A percentile compares a stretch with the other conserved stretches of the same genome.
Conservation (phyloP, 2,797 vertebrate species). For the Clarias platycephalus region DNA sequence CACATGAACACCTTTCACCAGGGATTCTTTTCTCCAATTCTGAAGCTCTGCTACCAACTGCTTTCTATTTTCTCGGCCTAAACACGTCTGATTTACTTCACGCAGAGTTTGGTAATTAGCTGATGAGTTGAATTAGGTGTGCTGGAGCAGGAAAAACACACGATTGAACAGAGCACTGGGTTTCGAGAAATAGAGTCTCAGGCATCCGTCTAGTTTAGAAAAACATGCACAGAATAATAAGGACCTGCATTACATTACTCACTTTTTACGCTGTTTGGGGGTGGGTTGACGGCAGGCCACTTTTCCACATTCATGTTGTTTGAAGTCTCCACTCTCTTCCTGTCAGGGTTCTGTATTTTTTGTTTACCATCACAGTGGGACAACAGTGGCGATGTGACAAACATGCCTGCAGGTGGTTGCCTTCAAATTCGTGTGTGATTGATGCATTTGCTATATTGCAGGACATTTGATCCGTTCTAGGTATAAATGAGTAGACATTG, state of each 20-base stretch:
- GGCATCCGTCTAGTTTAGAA: neutral
- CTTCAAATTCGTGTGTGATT: conserved; percentile 42
- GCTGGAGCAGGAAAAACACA: conserved; percentile 14
- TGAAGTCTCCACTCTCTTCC: conserved; percentile 9
- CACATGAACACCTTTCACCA: neutral
- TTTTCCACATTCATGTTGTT: conserved; percentile 21
- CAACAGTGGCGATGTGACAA: conserved; percentile 26
- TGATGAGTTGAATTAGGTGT: conserved; percentile 32
- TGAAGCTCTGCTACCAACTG: conserved; percentile 6
- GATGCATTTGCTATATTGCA: conserved; percentile 39
- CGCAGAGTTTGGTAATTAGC: conserved; percentile 14
- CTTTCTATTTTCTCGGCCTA: conserved; percentile 19
- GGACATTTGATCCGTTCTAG: conserved; percentile 39
- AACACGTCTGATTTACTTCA: conserved; percentile 22
- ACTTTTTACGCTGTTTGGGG: neutral
- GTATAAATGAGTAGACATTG: conserved; percentile 45
- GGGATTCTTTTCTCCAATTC: conserved; percentile 1
- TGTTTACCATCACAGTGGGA: conserved; percentile 42
- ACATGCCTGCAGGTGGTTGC: conserved; percentile 31
- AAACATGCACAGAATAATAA: conserved; percentile 23
- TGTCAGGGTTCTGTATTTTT: conserved; percentile 13
- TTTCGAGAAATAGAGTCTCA: conserved; percentile 19
- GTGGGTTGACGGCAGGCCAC: neutral
- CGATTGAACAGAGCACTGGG: neutral
- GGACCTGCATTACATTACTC: neutral